Evolutionary conservation across 2,113 vertebrate species (phyloP), one percentile per base, ranked within the genome.

Genomic region (Rhea pennata): DNA sequence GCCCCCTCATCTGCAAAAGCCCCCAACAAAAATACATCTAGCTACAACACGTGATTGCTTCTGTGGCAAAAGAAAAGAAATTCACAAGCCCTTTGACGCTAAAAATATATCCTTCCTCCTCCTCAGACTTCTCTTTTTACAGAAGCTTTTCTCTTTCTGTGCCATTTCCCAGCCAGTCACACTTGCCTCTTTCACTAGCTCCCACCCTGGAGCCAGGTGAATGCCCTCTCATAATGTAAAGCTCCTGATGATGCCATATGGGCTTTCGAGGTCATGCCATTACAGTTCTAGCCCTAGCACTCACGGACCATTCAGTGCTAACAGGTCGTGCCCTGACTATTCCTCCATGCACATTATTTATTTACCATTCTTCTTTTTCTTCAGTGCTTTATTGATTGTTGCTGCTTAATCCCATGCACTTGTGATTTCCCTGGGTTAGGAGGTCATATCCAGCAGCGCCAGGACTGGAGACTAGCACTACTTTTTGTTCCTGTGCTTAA

Each of bases 41-140:
- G 27, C 50, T 59, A 29, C 44, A 8, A 21, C 54, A 24, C 0
- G 42, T n/a, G 85, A 87, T 79, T 72, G 36, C 66, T 90, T 42
- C 1, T 0, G 31, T 23, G 53, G 87, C 69, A 94, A 91, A 88
- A 65, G 33, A 78, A 79, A 21, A 84, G 29, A 50, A 36, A 54
- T 53, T 78, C 83, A 87, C 51, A 82, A 86, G 54, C 51, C 56
- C 31, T 78, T 17, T 40, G 75, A 24, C 77, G 24, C 74, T 89
- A 96, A 92, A 93, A 91, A 79, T 72, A 87, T 1, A 79, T 87
- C 67, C 90, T 93, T 88, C 93, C 67, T 93, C 76, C 76, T 87
- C 58, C 88, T 79, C 14, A 7, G 62, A 95, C 95, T 97, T 96
- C 92, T 84, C 88, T 72, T 94, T 96, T 95, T 8, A 10, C 88